Base-by-base conservation (phyloP, 2,888 invertebrate genomes). In the Hartigia nigra region DNA sequence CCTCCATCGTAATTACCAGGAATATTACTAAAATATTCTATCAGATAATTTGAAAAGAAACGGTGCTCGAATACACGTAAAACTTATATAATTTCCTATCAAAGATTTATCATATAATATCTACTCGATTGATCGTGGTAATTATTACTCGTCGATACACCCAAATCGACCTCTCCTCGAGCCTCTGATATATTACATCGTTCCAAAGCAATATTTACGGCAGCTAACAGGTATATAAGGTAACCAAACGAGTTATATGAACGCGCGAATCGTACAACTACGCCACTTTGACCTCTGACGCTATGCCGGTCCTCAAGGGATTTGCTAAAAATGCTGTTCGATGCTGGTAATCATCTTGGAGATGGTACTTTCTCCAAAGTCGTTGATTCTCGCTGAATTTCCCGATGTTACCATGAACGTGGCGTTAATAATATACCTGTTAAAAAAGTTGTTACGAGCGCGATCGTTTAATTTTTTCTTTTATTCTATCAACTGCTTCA, bases 281-380 rank as follows among this genome's bases (percentile, higher is more conserved):
- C 31, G 72, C 34, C 72, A 31, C 72, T 31, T 81, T 79, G 79
- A 81, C 81, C 81, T 74, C 75, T 81, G 81, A 81, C 75, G 74
- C 78, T 69, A 81, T 69, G 74, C 32, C 72, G 72, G 72, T 72
- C 72, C 72, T 31, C 72, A 9, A 31, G 72, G 5, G 72, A 72
- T 72, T 72, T 72, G 72, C 72, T 31, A 34, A 72, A 34, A 72
- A 32, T 72, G 72, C 32, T 31, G 12, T 12, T 72, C 72, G 72
- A 55, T 55, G 9, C 55, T 55, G 55, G 55, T 55, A 55, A 55
- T 55, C 55, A 55, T 55, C 55, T 55, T 23, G 55, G 9, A 23
- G 55, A 55, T 55, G 55, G 55, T 55, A 55, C 55, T 55, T 55
- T 55, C 55, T 55, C 55, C 55, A 9, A 55, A 55, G 55, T 55